phyloP scores from a whole-genome alignment of 2,888 invertebrate species.

The Liposcelis brunnea region DNA sequence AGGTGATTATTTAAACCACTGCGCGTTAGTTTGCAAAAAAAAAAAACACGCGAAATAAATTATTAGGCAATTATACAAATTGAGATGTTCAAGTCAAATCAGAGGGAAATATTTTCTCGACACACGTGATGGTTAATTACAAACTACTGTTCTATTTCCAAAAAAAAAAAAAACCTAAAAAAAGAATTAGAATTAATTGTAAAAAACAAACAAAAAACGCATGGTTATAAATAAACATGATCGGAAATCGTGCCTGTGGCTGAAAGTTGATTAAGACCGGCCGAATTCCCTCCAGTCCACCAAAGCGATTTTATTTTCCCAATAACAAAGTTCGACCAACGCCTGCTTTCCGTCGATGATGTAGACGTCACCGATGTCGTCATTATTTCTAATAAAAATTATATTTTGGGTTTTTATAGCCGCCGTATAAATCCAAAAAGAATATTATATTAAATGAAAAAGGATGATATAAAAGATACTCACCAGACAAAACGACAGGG shows the following conservation, averaged over 20 bases:
- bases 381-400: conserved; percentile 14
- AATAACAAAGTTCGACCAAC: conserved; percentile 63
- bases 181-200: background rate
- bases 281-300: conserved; percentile 36
- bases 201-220: background rate
- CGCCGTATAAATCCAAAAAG: conserved; percentile 6
- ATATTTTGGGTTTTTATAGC: conserved; percentile 3
- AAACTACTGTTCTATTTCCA: too few species aligned
- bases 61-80: too few species aligned
- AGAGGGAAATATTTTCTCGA: too few species aligned
- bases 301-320: conserved; percentile 80
- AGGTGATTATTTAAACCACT: background rate
- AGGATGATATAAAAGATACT: too few species aligned
- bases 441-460: background rate
- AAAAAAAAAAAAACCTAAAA: conserved; percentile 9
- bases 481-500: conserved; percentile 54
- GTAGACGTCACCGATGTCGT: conserved; percentile 27
- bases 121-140: too few species aligned
- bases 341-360: conserved; percentile 31
- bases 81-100: too few species aligned
- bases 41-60: too few species aligned
- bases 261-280: conserved; percentile 69
- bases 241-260: conserved; percentile 26
- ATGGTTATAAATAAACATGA: background rate
- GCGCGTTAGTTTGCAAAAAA: too few species aligned